These are phyloP conservation scores for Mesorhabditis belari DNA, from an alignment of 2,888 invertebrate genomes.

Conservation along the genomic window DNA sequence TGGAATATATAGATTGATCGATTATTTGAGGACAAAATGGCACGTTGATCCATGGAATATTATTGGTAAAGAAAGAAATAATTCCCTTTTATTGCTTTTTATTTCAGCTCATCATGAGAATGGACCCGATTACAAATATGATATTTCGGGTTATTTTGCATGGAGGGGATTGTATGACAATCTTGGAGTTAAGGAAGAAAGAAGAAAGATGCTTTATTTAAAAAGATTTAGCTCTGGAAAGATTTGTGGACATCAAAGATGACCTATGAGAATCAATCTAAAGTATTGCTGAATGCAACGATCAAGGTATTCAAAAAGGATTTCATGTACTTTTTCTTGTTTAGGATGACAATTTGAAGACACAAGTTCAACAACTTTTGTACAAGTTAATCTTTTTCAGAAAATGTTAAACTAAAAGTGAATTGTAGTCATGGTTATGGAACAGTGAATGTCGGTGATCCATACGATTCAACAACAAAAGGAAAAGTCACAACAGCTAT, in stretches of 20 bases:
- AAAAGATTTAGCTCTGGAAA: neutral
- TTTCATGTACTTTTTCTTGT: neutral
- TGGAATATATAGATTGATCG: neutral
- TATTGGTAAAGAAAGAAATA: neutral
- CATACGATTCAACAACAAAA: neutral
- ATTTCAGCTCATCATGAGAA: neutral
- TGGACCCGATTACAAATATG: neutral
- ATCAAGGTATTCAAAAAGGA: neutral
- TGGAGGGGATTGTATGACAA: neutral
- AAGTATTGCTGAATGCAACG: neutral
- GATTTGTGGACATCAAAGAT: neutral
- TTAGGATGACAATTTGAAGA: neutral
- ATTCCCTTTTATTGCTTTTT: too few species aligned
- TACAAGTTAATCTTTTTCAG: too few species aligned
- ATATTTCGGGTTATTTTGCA: neutral
- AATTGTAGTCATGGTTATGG: neutral
- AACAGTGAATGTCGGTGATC: neutral
- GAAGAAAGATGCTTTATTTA: neutral
- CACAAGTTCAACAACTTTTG: neutral
- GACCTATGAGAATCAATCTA: neutral
- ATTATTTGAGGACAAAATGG: neutral
- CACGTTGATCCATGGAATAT: neutral
- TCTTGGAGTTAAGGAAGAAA: too few species aligned
- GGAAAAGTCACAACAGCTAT: neutral
- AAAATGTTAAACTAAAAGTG: too few species aligned